Percentiles rank a stretch among this genome's conserved stretches.
Conservation (phyloP, 2,888 invertebrate species). For the Tetranychus truncatus region DNA sequence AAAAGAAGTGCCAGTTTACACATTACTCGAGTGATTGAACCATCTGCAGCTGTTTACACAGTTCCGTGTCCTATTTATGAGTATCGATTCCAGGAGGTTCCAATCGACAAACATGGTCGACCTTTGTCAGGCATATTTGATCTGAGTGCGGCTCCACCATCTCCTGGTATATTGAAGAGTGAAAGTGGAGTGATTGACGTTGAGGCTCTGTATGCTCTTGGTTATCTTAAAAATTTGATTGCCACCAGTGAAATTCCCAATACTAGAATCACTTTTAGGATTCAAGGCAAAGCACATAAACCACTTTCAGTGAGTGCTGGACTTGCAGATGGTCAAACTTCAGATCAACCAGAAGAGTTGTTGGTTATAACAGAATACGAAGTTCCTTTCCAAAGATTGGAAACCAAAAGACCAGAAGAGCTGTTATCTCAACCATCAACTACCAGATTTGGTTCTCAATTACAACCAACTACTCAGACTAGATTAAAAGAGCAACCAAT, state of each 20-base stretch:
- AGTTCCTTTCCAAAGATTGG: neutral
- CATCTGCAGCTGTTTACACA: neutral
- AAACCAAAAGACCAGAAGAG: neutral
- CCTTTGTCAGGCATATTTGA: neutral
- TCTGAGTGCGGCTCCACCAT: neutral
- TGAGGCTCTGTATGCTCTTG: neutral
- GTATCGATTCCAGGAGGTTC: conserved; percentile 6
- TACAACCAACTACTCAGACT: neutral
- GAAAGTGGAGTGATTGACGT: conserved; percentile 3
- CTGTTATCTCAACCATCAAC: neutral
- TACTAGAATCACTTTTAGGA: neutral
- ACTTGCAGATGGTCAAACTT: neutral
- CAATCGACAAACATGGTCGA: neutral
- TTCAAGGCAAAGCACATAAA: neutral
- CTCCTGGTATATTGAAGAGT: neutral
- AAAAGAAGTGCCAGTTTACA: neutral
- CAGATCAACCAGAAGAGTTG: conserved; percentile 2
- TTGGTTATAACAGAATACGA: neutral
- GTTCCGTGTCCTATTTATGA: neutral
- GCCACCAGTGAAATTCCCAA: neutral
- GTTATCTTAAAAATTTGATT: conserved; percentile 5
- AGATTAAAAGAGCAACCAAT: neutral
- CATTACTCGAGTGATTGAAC: neutral
- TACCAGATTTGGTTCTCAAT: neutral
- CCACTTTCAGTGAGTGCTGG: neutral